Evolutionary conservation across 2,113 vertebrate species (phyloP).

Genomic region (Azemiops feae): DNA sequence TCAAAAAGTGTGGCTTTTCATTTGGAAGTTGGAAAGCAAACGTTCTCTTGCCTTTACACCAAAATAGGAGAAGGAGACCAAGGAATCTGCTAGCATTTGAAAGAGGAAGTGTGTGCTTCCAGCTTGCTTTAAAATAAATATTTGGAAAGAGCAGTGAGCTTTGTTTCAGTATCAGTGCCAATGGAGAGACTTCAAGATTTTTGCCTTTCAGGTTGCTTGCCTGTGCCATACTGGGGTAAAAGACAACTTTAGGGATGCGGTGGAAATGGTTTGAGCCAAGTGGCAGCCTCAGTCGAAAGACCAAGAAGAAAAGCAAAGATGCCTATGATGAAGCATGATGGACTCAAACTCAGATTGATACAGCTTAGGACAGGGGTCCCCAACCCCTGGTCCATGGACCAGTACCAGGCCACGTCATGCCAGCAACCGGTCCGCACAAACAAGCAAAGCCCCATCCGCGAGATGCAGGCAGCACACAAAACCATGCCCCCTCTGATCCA

Average conservation of each 20-base stretch:
- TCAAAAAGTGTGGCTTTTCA: slow-evolving; percentile 12
- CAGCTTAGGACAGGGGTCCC: too few relatives aligned
- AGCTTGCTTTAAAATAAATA: slow-evolving; percentile 36
- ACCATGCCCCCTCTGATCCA: too few relatives aligned
- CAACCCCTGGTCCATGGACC: too few relatives aligned
- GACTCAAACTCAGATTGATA: neutral
- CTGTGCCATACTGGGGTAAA: neutral
- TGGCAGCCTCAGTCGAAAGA: neutral
- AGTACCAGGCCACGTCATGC: too few relatives aligned
- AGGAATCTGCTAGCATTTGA: slow-evolving; percentile 23
- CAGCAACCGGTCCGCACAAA: too few relatives aligned
- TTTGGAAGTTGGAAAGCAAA: slow-evolving; percentile 15
- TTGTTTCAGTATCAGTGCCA: slow-evolving; percentile 31
- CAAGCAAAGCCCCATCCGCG: too few relatives aligned
- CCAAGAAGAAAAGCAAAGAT: neutral
- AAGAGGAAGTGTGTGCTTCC: slow-evolving; percentile 32
- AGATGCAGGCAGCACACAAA: too few relatives aligned
- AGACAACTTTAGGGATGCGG: neutral
- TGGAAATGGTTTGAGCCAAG: neutral
- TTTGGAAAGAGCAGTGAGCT: slow-evolving; percentile 28
- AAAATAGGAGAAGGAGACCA: neutral
- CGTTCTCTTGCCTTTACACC: neutral
- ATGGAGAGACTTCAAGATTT: slow-evolving; percentile 13
- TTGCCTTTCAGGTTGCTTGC: neutral
- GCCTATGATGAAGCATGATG: neutral